Evolutionary conservation across 2,113 vertebrate genomes (phyloP), one percentile per base, ranked within the genome.

Genomic region (Montifringilla adamsi): DNA sequence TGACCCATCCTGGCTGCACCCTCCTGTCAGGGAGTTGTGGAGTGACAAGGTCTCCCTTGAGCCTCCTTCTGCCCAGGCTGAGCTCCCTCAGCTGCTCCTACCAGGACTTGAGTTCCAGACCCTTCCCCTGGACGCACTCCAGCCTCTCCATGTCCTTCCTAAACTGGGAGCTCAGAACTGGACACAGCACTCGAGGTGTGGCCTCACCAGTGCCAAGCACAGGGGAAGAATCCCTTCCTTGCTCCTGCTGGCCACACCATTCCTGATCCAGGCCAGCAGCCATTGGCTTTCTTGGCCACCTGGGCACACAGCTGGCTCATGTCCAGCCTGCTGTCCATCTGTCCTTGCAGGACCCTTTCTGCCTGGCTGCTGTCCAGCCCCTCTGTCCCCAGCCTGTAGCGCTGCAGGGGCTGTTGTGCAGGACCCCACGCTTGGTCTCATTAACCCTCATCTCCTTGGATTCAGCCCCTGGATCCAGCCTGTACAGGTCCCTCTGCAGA

Each of bases 121-220:
- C 12, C 24, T 41, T 58, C 24, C 43, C 30, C 50, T 85, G 83
- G 35, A 43, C n/a, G 41, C 2, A 1, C 8, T 21, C 31, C 72
- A 68, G 37, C 13, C 31, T 22, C 31, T 31, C 84, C 15, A 31
- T 0, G 0, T 37, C 37, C 37, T 37, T 21, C 72, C 31, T 8
- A 8, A 77, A 59, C 0, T 33, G 14, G 0, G 31, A 3, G 5
- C 7, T n/a, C 62, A 59, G 21, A 59, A 37, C 21, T 31, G 72
- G 53, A 43, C 62, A 37, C 53, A 59, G 27, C 27, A 52, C 44
- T 67, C 0, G 1, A 50, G 24, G 20, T 21, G 35, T 16, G 13
- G 4, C 60, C 60, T 58, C 50, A n/a, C 15, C 43, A 46, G 39
- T 15, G 27, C 41, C 0, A 0, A 55, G 58, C 0, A 33, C 7